A percentile compares a stretch with the other conserved stretches of the same genome.
phyloP scores from a whole-genome alignment of 2,113 vertebrate genomes.

The Caranx ignobilis region DNA sequence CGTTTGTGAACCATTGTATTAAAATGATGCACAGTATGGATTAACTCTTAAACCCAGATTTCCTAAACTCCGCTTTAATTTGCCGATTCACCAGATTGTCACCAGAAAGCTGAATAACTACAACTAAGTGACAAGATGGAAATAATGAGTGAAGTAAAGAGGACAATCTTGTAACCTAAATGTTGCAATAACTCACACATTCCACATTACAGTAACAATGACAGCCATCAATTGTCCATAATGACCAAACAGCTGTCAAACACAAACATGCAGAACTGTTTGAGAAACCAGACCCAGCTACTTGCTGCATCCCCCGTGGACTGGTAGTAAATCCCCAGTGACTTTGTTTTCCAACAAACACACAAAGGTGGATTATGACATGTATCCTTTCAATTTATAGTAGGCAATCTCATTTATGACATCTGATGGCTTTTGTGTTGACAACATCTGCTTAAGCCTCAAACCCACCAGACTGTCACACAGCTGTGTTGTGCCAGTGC shows the following conservation, averaged over 20 bases:
- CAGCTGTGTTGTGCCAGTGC: conserved; percentile 26
- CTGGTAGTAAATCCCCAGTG: conserved; percentile 35
- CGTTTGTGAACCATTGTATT: neutral
- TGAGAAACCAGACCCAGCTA: conserved; percentile 15
- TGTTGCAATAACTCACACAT: neutral
- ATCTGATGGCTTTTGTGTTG: conserved; percentile 33
- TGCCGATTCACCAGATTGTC: neutral
- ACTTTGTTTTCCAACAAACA: conserved; percentile 38
- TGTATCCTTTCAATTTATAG: conserved; percentile 25
- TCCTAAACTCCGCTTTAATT: neutral
- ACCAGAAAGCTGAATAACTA: neutral
- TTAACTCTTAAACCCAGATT: neutral
- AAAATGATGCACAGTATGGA: neutral
- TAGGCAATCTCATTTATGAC: conserved; percentile 32
- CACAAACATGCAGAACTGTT: neutral
- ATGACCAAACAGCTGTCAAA: neutral
- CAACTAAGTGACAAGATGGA: neutral
- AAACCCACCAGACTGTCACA: conserved; percentile 30
- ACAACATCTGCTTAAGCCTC: conserved; percentile 41
- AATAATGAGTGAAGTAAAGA: neutral
- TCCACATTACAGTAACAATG: neutral
- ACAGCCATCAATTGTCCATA: neutral
- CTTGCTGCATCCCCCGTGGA: conserved; percentile 17
- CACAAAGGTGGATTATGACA: conserved; percentile 36
- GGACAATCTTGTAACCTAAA: neutral